Evolutionary conservation across 2,113 vertebrate genomes (phyloP), one percentile per base, ranked within the genome.

Genomic region (Pelobates fuscus): DNA sequence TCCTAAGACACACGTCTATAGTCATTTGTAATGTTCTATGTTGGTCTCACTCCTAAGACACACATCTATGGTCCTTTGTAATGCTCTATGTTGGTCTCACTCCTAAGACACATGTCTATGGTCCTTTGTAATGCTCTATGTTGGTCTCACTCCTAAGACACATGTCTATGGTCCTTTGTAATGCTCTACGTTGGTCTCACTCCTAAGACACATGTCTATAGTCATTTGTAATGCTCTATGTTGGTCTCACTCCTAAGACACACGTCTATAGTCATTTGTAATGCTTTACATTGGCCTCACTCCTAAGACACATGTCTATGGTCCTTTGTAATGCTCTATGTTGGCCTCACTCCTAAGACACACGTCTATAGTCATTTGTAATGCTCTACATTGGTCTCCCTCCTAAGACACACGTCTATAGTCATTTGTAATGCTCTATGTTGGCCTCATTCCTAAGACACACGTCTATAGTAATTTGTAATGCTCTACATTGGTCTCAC

Each of bases 401-500:
- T 43, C 26, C 59, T 25, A 1, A 23, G 70, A 30, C n/a, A 27
- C 10, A 30, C 8, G 41, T 32, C 25, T 52, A 11, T 21, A 11
- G 15, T 30, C 59, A n/a, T 3, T 52, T 11, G 15, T 63, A 37
- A 54, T 52, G 70, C 44, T 20, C 11, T 54, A 54, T 44, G 49
- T 29, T 30, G 61, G 23, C 15, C 41, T 29, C 59, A 18, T 52
- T 43, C 26, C 59, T 25, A 1, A 23, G 70, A 30, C n/a, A 27
- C 10, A 30, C 8, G 41, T 32, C 25, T 52, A 11, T 21, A 11
- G 15, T 30, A 41, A n/a, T 3, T 52, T 11, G 15, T 63, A 37
- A 54, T 52, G 70, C 44, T 54, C 70, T 37, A 10, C 27, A 72
- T 52, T 64, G 44, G 26, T 72, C 52, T 72, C 21, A 63, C 5